A percentile compares a stretch with the other conserved stretches of the same genome.
These are phyloP conservation scores for Oscheius sp. DNA, from an alignment of 1,140 invertebrate genomes.

Conservation along the genomic window DNA sequence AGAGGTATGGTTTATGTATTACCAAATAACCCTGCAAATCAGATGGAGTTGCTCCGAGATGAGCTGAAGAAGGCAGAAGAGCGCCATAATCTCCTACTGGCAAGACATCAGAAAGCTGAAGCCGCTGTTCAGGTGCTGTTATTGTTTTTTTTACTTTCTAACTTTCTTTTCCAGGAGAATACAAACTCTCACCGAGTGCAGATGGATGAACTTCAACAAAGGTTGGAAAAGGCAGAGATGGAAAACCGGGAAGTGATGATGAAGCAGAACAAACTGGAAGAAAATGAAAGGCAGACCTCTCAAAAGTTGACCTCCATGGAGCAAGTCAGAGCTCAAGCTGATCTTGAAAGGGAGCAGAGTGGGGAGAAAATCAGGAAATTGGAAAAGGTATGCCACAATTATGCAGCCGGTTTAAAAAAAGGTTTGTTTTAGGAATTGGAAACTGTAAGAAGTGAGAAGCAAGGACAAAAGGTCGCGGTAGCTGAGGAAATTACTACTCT, in stretches of 20 bases:
- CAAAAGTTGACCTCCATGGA: constrained; percentile 7
- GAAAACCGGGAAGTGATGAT: neutral
- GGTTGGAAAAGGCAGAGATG: neutral
- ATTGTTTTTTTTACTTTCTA: neutral
- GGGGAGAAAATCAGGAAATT: constrained; percentile 4
- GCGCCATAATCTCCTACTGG: neutral
- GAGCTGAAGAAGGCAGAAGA: constrained; percentile 19
- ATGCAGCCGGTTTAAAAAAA: neutral
- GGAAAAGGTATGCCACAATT: neutral
- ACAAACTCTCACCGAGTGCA: neutral
- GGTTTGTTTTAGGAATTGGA: constrained; percentile 8
- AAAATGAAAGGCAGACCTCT: neutral
- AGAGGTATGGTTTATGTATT: neutral
- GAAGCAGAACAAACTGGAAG: constrained; percentile 18
- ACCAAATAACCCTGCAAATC: neutral
- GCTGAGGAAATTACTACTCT: constrained; percentile 30
- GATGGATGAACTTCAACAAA: neutral
- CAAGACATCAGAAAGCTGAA: constrained; percentile 2
- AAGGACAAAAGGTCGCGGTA: constrained; percentile 8
- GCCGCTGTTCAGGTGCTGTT: neutral
- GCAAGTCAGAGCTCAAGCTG: neutral
- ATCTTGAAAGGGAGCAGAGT: neutral
- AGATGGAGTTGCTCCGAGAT: constrained; percentile 18
- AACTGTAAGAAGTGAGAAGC: neutral
- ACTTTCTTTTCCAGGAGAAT: neutral